These are phyloP conservation scores for Drosophila suzukii DNA, from an alignment of 1,140 invertebrate genomes.

Conservation along the genomic window DNA sequence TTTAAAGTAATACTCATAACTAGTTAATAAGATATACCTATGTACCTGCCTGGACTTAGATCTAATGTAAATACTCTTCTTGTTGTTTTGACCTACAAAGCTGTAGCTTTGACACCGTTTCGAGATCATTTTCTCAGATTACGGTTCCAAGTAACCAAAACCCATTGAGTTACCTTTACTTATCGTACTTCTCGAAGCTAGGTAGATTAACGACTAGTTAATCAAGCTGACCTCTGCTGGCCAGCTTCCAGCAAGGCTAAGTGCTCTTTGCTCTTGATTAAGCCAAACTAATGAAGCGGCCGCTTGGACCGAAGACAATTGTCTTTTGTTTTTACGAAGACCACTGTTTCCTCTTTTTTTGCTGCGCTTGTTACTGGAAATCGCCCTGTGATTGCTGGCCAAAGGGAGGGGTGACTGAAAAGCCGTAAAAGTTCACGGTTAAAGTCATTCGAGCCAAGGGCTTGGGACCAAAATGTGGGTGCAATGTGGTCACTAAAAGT, in stretches of 20 bases:
- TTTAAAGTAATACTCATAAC: no score
- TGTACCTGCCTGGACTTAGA: no score
- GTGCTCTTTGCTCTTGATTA: constrained; percentile 59
- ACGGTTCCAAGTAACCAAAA: constrained; percentile 6
- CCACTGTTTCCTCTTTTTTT: not conserved
- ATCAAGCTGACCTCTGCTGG: constrained; percentile 24
- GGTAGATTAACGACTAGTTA: constrained; percentile 37
- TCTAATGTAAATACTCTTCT: not conserved
- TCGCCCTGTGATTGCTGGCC: constrained; percentile 32
- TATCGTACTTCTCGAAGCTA: not conserved
- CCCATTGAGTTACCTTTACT: not conserved
- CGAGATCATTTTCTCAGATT: not conserved
- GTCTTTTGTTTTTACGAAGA: constrained; percentile 14
- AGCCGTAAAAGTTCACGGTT: constrained; percentile 52
- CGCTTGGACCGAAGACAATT: constrained; percentile 34
- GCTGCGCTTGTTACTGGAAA: constrained; percentile 32
- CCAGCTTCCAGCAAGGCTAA: constrained; percentile 24
- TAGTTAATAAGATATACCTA: no score
- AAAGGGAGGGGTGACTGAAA: constrained; percentile 16
- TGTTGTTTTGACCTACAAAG: not conserved
- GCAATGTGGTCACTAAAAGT: not conserved
- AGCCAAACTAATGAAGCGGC: constrained; percentile 66
- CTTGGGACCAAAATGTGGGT: constrained; percentile 4
- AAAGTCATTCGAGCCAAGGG: constrained; percentile 45
- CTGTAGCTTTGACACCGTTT: constrained; percentile 2